phyloP scores from a whole-genome alignment of 2,113 vertebrate genomes.

The Leucopsar rothschildi region DNA sequence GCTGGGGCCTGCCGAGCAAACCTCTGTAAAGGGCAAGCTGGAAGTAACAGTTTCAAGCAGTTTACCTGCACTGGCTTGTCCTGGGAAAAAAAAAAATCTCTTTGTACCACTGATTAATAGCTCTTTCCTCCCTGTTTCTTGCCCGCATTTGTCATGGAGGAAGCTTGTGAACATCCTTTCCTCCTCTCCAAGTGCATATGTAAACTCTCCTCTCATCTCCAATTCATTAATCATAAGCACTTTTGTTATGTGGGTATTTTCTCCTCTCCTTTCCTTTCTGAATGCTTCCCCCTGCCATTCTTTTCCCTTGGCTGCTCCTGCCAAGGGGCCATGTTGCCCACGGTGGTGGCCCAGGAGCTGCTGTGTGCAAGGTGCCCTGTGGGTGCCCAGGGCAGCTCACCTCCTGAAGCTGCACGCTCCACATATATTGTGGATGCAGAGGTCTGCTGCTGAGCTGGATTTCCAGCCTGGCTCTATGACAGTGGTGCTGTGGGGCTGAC shows the following conservation, averaged over 20 bases:
- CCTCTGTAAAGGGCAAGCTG: not conserved
- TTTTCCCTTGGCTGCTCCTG: not conserved
- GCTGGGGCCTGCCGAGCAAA: not conserved
- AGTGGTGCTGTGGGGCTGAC: not conserved
- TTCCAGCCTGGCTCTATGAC: not conserved
- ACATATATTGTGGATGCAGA: not conserved
- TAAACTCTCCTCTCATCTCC: constrained; percentile 14
- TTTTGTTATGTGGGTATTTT: not conserved
- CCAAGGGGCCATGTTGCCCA: accelerated
- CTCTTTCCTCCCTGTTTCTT: not conserved
- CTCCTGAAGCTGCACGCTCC: not conserved
- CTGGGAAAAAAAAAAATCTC: not conserved
- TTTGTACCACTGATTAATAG: constrained; percentile 25
- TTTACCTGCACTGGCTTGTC: not conserved
- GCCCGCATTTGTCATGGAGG: not conserved
- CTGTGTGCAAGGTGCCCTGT: not conserved
- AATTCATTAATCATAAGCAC: not conserved
- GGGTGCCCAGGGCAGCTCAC: not conserved
- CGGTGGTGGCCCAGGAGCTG: not conserved
- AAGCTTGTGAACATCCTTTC: constrained; percentile 16
- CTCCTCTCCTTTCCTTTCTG: not conserved
- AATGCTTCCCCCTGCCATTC: not conserved
- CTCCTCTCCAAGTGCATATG: not conserved
- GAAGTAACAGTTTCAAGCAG: not conserved
- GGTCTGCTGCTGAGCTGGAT: not conserved